These are phyloP conservation scores for Echinarachnius parma DNA, from an alignment of 53 echinoderm and acorn worm genomes.

Conservation along the genomic window DNA sequence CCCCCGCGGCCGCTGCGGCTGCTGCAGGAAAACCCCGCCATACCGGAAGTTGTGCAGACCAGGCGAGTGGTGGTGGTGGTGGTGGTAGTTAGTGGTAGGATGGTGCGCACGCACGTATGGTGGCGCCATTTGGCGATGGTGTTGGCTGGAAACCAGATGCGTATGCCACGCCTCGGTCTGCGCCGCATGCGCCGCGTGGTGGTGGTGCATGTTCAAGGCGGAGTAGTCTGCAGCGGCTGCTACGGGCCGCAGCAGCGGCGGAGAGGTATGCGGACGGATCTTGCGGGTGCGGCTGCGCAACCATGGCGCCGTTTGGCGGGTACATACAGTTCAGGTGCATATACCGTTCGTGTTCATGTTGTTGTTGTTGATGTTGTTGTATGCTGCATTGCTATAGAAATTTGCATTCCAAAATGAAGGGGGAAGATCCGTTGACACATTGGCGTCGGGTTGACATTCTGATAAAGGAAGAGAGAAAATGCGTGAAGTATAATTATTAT, in stretches of 20 bases:
- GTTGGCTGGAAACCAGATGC: too few species aligned
- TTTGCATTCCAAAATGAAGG: slow-evolving; percentile 91
- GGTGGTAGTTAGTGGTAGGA: slow-evolving; percentile 53
- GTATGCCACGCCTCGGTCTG: slow-evolving; percentile 51
- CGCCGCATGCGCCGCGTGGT: slow-evolving; percentile 1
- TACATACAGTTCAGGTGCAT: slow-evolving; percentile 28
- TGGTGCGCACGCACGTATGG: slow-evolving; percentile 55
- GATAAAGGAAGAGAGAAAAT: too few species aligned
- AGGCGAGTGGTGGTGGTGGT: slow-evolving; percentile 57
- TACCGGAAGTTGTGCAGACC: slow-evolving; percentile 83
- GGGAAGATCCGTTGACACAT: slow-evolving; percentile 94
- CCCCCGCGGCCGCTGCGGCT: slow-evolving; percentile 46
- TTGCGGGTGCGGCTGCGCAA: slow-evolving; percentile 20
- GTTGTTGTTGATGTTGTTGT: slow-evolving; percentile 62
- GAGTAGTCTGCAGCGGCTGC: slow-evolving; percentile 62
- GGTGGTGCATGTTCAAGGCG: slow-evolving; percentile 64
- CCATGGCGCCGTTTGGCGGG: neutral
- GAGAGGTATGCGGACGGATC: slow-evolving; percentile 23
- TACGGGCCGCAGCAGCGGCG: slow-evolving; percentile 8
- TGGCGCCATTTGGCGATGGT: slow-evolving; percentile 49
- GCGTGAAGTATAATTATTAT: too few species aligned
- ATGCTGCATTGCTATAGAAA: slow-evolving; percentile 20
- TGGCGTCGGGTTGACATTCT: slow-evolving; percentile 46
- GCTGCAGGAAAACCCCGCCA: too few species aligned
- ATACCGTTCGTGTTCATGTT: slow-evolving; percentile 24